Base-by-base conservation (phyloP, 2,113 vertebrate species). In the Aspidoscelis tigris region DNA sequence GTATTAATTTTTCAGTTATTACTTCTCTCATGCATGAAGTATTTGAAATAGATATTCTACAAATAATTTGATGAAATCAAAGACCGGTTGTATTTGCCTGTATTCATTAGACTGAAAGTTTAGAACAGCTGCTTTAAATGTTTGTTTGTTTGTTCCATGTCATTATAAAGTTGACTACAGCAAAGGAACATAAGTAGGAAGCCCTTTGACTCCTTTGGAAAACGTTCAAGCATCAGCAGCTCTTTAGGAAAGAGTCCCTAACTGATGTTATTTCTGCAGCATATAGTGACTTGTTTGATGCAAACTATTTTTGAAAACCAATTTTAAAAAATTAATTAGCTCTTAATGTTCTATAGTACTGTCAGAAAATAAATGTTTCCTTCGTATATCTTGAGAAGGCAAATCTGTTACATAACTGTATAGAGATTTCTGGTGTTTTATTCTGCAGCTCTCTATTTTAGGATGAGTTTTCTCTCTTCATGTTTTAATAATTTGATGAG, bases 291-390 rank as follows among this genome's bases (percentile, higher is more conserved):
- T 33, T 74, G 39, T n/a, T 22, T 64, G 55, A 47, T 65, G 55
- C 53, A 64, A 82, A 74, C 14, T 33, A 16, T 39, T 71, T 66
- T 58, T 55, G 71, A 58, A 21, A 41, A 65, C 71, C 7, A 44
- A 47, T 47, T 47, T 55, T 47, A 24, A 26, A 74, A 43, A 43
- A n/a, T 0, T 76, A 44, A 76, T 70, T 68, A 71, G 22, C 70
- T 50, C 50, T 20, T 50, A 58, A 53, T 61, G 86, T 50, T 43
- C 75, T 85, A 16, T 72, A 64, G n/a, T 53, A 6, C 44, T 33
- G 3, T 33, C 72, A 11, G 41, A 9, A 72, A 22, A 2, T 0
- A 1, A 70, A n/a, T 2, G 8, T 0, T 0, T 72, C 10, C 73
- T 39, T 77, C 85, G 24, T 1, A 20, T 82, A 3, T 82, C 81